A percentile compares a stretch with the other conserved stretches of the same genome.
These are phyloP conservation scores for Synanceia verrucosa DNA, from an alignment of 2,797 vertebrate species.

Conservation along the genomic window DNA sequence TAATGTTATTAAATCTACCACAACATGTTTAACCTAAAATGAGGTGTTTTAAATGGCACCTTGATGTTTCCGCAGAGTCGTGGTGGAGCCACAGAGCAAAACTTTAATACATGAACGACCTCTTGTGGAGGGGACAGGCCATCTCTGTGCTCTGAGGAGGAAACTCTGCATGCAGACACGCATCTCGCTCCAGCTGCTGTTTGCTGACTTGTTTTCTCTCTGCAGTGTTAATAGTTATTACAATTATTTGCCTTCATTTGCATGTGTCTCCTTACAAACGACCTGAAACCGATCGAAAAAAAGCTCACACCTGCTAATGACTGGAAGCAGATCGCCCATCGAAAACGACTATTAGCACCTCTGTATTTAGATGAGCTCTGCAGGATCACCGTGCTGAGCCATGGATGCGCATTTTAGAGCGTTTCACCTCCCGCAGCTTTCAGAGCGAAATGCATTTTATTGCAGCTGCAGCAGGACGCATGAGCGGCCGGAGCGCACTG, in stretches of 20 bases:
- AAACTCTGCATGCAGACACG: neutral
- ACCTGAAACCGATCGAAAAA: constrained; percentile 42
- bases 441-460: neutral
- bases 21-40: neutral
- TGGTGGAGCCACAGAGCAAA: constrained; percentile 22
- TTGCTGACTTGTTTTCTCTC: constrained; percentile 34
- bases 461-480: neutral
- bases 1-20: neutral
- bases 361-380: constrained; percentile 24
- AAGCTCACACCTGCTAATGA: constrained; percentile 79
- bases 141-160: constrained; percentile 25
- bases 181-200: constrained; percentile 14
- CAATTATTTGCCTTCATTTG: constrained; percentile 56
- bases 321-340: constrained; percentile 58
- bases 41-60: neutral
- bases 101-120: constrained; percentile 81
- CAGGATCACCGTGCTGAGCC: neutral
- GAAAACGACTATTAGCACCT: constrained; percentile 68
- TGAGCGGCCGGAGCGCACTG: neutral
- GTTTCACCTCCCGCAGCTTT: constrained; percentile 29
- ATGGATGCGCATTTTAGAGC: constrained; percentile 41
- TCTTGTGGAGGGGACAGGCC: constrained; percentile 77
- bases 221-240: constrained; percentile 47
- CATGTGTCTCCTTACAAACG: constrained; percentile 62
- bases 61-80: neutral